These are phyloP conservation scores for Diogma glabrata DNA, from an alignment of 2,888 invertebrate genomes.

Conservation along the genomic window DNA sequence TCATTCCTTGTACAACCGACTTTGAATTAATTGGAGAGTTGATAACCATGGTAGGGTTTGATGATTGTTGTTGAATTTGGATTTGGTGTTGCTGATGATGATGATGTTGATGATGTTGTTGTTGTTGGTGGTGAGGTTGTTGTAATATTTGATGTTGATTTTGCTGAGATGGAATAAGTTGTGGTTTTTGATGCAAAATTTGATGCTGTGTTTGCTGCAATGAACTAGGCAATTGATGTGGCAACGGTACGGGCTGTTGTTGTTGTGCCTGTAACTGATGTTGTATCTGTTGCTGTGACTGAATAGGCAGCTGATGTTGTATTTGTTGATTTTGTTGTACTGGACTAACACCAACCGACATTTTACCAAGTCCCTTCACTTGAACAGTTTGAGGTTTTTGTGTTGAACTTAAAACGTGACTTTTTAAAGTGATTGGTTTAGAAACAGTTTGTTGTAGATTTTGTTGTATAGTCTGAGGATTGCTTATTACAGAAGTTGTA, in stretches of 20 bases:
- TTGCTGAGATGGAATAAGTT: conserved; percentile 38
- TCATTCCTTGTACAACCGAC: too few relatives aligned
- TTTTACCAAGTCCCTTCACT: too few relatives aligned
- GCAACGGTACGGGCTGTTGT: conserved; percentile 8
- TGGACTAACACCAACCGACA: too few relatives aligned
- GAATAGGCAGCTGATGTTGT: conserved; percentile 13
- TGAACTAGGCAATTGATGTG: conserved; percentile 24
- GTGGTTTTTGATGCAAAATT: conserved; percentile 33
- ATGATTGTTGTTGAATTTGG: conserved; percentile 21
- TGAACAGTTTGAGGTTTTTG: neutral
- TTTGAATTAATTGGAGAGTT: too few relatives aligned
- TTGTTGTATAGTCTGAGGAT: conserved; percentile 5
- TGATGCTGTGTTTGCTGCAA: conserved; percentile 24
- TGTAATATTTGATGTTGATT: too few relatives aligned
- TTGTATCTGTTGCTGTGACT: conserved; percentile 19
- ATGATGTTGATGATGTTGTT: conserved; percentile 17
- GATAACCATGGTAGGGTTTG: too few relatives aligned
- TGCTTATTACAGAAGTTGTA: neutral
- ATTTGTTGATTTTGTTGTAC: neutral
- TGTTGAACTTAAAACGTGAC: conserved; percentile 3
- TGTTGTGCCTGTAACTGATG: conserved; percentile 27
- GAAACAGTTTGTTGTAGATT: neutral
- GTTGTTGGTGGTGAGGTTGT: conserved; percentile 18
- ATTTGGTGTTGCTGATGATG: conserved; percentile 20
- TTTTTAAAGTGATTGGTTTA: conserved; percentile 5